Conservation (phyloP, 2,113 vertebrate species). For the Pogona vitticeps region DNA sequence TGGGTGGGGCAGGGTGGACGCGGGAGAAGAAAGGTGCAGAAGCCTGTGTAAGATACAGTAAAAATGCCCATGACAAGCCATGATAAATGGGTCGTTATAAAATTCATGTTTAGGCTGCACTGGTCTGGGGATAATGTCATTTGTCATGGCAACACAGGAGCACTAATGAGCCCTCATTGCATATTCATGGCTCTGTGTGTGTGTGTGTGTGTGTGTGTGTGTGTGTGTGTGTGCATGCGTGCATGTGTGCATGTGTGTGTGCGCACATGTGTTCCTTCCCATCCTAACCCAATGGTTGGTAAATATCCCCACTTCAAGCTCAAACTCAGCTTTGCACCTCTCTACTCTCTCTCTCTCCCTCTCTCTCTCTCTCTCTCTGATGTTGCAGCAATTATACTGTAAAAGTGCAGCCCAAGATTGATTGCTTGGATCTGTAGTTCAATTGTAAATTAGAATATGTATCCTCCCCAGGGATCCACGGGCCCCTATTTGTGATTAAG, state of each 20-base stretch:
- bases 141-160: slow-evolving; percentile 84
- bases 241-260: slow-evolving; percentile 36
- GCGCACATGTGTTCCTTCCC: slow-evolving; percentile 60
- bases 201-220: not conserved
- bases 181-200: slow-evolving; percentile 82
- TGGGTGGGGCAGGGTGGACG: slow-evolving; percentile 54
- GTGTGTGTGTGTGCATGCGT: slow-evolving; percentile 41
- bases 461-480: slow-evolving; percentile 89
- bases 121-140: slow-evolving; percentile 83
- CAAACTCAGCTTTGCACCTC: slow-evolving; percentile 78
- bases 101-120: slow-evolving; percentile 87
- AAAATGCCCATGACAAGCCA: slow-evolving; percentile 79
- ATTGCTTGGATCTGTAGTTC: slow-evolving; percentile 99
- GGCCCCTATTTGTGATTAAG: slow-evolving; percentile 99
- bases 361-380: slow-evolving; percentile 81
- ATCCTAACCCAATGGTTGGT: slow-evolving; percentile 72
- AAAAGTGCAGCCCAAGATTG: slow-evolving; percentile 95
- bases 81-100: slow-evolving; percentile 89
- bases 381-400: slow-evolving; percentile 93
- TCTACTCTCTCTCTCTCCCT: not conserved
- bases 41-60: slow-evolving; percentile 71
- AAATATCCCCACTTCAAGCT: slow-evolving; percentile 78
- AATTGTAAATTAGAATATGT: slow-evolving; percentile 99
- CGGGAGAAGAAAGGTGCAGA: slow-evolving; percentile 72
- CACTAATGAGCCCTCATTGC: slow-evolving; percentile 86